Conservation (phyloP, 2,888 invertebrate species). For the Scaptomyza flava region DNA sequence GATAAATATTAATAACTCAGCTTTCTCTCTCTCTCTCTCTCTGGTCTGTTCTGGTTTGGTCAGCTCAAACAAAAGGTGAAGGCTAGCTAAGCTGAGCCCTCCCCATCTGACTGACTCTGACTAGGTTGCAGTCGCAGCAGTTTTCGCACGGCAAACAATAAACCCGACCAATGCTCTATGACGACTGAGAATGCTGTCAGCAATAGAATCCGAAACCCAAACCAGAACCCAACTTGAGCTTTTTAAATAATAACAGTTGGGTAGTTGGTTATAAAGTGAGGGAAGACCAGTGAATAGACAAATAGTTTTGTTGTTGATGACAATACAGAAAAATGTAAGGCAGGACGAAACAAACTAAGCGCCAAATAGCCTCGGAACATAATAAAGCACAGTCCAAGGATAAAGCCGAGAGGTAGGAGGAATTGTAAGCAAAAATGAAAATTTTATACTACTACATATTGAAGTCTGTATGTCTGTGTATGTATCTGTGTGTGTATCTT, state of each 20-base stretch:
- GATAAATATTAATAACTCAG: conserved; percentile 79
- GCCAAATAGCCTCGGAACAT: conserved; percentile 64
- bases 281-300: conserved; percentile 74
- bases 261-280: conserved; percentile 34
- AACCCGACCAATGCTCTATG: conserved; percentile 14
- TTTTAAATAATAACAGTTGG: conserved; percentile 68
- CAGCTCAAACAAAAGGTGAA: conserved; percentile 70
- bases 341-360: conserved; percentile 63
- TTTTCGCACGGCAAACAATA: conserved; percentile 58
- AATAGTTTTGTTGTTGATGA: conserved; percentile 77
- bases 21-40: not conserved
- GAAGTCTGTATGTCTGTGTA: conserved; percentile 11
- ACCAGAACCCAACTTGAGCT: conserved; percentile 31
- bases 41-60: conserved; percentile 16
- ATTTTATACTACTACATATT: conserved; percentile 37
- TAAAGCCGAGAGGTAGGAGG: conserved; percentile 21
- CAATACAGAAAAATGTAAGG: conserved; percentile 75
- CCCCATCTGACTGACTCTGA: conserved; percentile 1
- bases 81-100: conserved; percentile 64
- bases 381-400: conserved; percentile 52
- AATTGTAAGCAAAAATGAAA: conserved; percentile 42
- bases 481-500: not conserved
- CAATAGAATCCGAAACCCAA: not conserved
- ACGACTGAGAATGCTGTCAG: conserved; percentile 4
- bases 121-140: conserved; percentile 49